Base-by-base conservation (phyloP, 2,797 vertebrate genomes). In the Threskiornis aethiopicus region DNA sequence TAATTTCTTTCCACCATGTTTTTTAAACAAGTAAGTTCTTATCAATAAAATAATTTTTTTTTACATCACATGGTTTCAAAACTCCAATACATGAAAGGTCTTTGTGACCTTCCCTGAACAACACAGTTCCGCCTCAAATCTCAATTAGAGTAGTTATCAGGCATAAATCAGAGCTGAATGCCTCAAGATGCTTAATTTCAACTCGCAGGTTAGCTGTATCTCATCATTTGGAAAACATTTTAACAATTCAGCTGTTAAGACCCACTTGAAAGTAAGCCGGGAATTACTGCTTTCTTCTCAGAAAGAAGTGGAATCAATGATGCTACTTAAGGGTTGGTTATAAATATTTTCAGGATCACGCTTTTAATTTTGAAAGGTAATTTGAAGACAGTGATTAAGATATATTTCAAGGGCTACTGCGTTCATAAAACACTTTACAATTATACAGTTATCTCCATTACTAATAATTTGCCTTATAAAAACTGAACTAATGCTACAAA, bases 281-380 rank as follows among this genome's bases (percentile, higher is more conserved):
- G 80, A 89, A 75, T 85, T 65, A 92, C 37, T 75, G 47, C 59
- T 75, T 89, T 51, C 84, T 81, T 71, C 78, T 96, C 64, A 80
- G 44, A 79, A 72, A 93, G 67, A 84, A 85, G 16, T 44, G 25
- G 62, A 66, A 90, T 78, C 93, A 90, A 72, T 46, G 35, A 90
- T 83, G 69, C 67, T 83, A 75, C 88, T 95, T 81, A 81, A 8
- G 22, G 29, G 25, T 4, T 85, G 81, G 61, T 76, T 78, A 82
- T 89, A 96, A 93, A 78, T 78, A 92, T 89, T 95, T 92, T 75
- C 86, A 95, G 84, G 87, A 96, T 46, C 75, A 75, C 7, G 29
- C 87, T 92, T 95, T 95, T 96, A 87, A 95, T 95, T 96, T 84
- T 91, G 84, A 96, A 94, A 91, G 67, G 71, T 78, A 96, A 96